Evolutionary conservation across 2,113 vertebrate genomes (phyloP), one percentile per base, ranked within the genome.

Genomic region (Gavia stellata): DNA sequence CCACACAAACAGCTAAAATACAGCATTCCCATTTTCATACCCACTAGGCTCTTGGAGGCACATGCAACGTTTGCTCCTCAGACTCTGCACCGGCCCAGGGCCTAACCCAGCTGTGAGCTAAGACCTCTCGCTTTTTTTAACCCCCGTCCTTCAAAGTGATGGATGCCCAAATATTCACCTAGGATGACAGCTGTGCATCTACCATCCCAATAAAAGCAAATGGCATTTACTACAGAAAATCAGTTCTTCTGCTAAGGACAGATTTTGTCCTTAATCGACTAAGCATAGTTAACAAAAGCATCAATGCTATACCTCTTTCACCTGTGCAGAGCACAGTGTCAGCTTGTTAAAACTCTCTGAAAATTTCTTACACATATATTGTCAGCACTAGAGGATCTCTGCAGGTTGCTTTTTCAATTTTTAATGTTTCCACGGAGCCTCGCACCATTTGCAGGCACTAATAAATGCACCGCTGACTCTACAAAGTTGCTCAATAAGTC

Each of bases 161-260:
- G 3, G 33, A 52, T 81, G 68, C 16, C 52, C 81, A 84, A 49
- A 67, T 31, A 82, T 29, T 58, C 25, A 26, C 20, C 47, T 0
- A 1, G 53, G 36, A 31, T 1, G 14, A 73, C 44, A 74, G 38
- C 0, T 0, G 4, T 45, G 19, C n/a, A 53, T 20, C 31, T 18
- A 24, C 49, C 44, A 50, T 6, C 28, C 68, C 20, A 81, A 34
- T 23, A 67, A 81, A 65, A 50, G 28, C 25, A 33, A 81, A 50
- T 1, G 4, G 38, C n/a, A 12, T 61, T 61, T 65, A 68, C 34
- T 65, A 28, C 23, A 74, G 65, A 44, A 19, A 53, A 47, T 8
- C n/a, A 49, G 25, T 0, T 58, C 17, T 55, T n/a, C 56, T 47
- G 8, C 34, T 47, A 58, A 81, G 28, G 47, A 7, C 0, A 70